These are phyloP conservation scores for Dynastes maya DNA, from an alignment of 2,888 invertebrate genomes.

Conservation along the genomic window DNA sequence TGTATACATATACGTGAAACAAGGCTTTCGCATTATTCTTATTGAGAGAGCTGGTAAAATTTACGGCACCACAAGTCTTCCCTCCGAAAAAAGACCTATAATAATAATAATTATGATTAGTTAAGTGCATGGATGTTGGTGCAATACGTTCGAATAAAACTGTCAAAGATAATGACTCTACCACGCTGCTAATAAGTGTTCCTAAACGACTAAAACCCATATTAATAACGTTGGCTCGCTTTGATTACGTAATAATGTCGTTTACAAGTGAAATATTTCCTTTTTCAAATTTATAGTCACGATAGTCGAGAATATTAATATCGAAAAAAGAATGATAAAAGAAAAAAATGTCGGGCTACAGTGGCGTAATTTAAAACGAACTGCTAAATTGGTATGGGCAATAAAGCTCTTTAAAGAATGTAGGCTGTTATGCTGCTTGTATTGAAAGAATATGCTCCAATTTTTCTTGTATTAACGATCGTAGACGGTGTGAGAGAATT, in stretches of 20 bases:
- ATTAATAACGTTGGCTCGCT: too few relatives aligned
- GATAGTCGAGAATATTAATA: not conserved
- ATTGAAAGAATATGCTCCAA: too few relatives aligned
- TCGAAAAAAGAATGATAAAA: not conserved
- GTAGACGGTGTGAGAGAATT: too few relatives aligned
- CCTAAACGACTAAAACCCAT: not conserved
- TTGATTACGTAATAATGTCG: too few relatives aligned
- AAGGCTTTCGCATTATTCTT: slow-evolving; percentile 25
- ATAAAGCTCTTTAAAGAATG: not conserved
- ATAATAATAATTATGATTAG: slow-evolving; percentile 23
- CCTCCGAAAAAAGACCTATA: not conserved
- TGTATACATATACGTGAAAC: not conserved
- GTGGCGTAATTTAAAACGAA: slow-evolving; percentile 5
- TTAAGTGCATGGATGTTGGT: slow-evolving; percentile 11
- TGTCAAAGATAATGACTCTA: slow-evolving; percentile 16
- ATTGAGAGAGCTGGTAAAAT: slow-evolving; percentile 11
- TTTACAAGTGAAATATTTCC: not conserved
- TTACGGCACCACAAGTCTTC: slow-evolving; percentile 1
- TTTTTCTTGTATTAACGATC: too few relatives aligned
- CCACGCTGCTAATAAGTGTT: not conserved
- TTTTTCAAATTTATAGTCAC: not conserved
- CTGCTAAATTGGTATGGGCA: slow-evolving; percentile 2
- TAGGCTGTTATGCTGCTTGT: too few relatives aligned
- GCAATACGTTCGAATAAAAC: slow-evolving; percentile 19
- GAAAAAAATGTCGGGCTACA: not conserved